Conservation (phyloP, 1,140 invertebrate species). For the Achroia grisella region DNA sequence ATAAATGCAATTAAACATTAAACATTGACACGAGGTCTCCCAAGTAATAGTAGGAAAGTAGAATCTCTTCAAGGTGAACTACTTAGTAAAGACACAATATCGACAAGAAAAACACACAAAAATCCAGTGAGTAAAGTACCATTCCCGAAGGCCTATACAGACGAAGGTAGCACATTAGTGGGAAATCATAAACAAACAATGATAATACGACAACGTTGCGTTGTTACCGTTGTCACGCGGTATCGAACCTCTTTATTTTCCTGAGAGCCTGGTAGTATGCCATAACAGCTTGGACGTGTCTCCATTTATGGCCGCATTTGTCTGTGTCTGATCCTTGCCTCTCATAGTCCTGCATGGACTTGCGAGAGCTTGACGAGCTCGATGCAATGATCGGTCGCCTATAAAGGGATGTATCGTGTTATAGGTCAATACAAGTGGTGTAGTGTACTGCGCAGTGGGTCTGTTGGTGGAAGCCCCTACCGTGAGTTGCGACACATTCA, state of each 20-base stretch:
- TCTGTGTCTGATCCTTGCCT: slow-evolving; percentile 60
- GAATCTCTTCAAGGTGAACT: slow-evolving; percentile 46
- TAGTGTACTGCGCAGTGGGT: slow-evolving; percentile 19
- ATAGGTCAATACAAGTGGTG: slow-evolving; percentile 29
- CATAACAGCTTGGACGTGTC: slow-evolving; percentile 88
- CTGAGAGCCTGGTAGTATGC: slow-evolving; percentile 89
- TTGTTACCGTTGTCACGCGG: slow-evolving; percentile 38
- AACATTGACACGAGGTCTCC: slow-evolving; percentile 40
- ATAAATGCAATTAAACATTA: slow-evolving; percentile 50
- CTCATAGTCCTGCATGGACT: slow-evolving; percentile 44
- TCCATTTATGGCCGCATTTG: slow-evolving; percentile 86
- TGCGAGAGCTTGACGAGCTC: slow-evolving; percentile 64
- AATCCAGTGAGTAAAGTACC: slow-evolving; percentile 41
- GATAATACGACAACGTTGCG: slow-evolving; percentile 53
- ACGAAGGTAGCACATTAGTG: slow-evolving; percentile 58
- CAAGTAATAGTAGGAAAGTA: slow-evolving; percentile 52
- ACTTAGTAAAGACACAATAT: slow-evolving; percentile 49
- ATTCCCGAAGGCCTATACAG: slow-evolving; percentile 60
- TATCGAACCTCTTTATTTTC: slow-evolving; percentile 87
- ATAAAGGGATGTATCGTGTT: slow-evolving; percentile 62
- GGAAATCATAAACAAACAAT: slow-evolving; percentile 56
- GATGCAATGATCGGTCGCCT: slow-evolving; percentile 65
- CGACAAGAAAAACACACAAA: slow-evolving; percentile 55
- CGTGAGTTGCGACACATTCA: slow-evolving; percentile 11
- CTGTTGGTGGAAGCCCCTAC: slow-evolving; percentile 15